Conservation (phyloP, 2,888 invertebrate species). For the Morinoia aosen region DNA sequence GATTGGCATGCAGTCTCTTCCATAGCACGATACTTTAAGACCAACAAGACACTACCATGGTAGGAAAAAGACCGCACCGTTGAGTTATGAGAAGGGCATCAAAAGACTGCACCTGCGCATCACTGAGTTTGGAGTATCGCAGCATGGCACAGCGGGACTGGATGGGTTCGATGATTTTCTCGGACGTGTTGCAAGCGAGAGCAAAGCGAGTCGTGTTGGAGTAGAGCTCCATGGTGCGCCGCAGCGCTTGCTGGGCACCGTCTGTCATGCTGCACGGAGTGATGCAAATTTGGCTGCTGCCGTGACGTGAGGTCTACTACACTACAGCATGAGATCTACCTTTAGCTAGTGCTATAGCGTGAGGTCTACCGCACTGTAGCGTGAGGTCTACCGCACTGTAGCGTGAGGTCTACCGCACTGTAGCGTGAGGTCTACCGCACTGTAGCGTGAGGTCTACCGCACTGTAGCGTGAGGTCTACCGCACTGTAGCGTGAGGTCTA, state of each 20-base stretch:
- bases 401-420: no score
- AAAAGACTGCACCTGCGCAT: constrained; percentile 81
- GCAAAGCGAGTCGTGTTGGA: constrained; percentile 97
- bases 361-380: no score
- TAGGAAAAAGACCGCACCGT: no score
- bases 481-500: no score
- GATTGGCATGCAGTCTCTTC: no score
- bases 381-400: no score
- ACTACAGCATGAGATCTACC: not conserved
- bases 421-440: no score
- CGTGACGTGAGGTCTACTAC: not conserved
- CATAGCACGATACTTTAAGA: no score
- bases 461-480: no score
- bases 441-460: no score
- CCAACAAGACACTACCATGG: no score
- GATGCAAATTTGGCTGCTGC: not conserved
- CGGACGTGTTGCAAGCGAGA: constrained; percentile 97
- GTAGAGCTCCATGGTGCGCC: constrained; percentile 98
- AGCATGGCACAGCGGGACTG: constrained; percentile 98
- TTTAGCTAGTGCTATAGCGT: no score
- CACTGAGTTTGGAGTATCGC: constrained; percentile 89
- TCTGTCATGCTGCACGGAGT: constrained; percentile 89
- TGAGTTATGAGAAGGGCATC: not conserved
- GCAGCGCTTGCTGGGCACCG: constrained; percentile 96
- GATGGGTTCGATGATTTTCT: constrained; percentile 98